These are phyloP conservation scores for Eupeodes corollae DNA, from an alignment of 1,140 invertebrate genomes.

Conservation along the genomic window DNA sequence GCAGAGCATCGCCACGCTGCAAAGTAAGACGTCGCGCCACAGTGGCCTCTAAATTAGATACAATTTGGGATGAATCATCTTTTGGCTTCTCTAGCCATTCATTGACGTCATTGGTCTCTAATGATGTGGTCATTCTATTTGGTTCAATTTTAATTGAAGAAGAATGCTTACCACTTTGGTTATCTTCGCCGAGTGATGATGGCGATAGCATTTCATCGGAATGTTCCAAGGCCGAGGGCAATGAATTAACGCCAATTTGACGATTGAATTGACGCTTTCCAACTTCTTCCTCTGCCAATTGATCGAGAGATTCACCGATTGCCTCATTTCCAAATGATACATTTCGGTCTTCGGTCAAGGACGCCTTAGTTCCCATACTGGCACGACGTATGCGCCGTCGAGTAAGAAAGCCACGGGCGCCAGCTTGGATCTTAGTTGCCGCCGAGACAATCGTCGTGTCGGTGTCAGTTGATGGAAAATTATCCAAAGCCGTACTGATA, in stretches of 20 bases:
- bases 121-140: neutral
- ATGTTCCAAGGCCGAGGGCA: neutral
- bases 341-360: constrained; percentile 15
- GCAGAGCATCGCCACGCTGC: constrained; percentile 30
- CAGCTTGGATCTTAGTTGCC: constrained; percentile 30
- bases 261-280: neutral
- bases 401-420: constrained; percentile 22
- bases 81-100: neutral
- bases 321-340: constrained; percentile 33
- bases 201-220: neutral
- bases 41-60: constrained; percentile 19
- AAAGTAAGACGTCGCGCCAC: constrained; percentile 24
- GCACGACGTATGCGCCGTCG: constrained; percentile 21
- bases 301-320: constrained; percentile 29
- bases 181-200: constrained; percentile 16
- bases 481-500: constrained; percentile 26
- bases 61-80: constrained; percentile 3
- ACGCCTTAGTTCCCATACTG: constrained; percentile 24
- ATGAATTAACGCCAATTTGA: neutral
- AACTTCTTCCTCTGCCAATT: constrained; percentile 29
- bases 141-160: constrained; percentile 9
- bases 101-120: neutral
- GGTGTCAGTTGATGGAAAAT: constrained; percentile 31
- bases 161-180: constrained; percentile 12
- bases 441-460: constrained; percentile 32